Base-by-base conservation (phyloP, 2,113 vertebrate genomes). In the Panthera uncia region DNA sequence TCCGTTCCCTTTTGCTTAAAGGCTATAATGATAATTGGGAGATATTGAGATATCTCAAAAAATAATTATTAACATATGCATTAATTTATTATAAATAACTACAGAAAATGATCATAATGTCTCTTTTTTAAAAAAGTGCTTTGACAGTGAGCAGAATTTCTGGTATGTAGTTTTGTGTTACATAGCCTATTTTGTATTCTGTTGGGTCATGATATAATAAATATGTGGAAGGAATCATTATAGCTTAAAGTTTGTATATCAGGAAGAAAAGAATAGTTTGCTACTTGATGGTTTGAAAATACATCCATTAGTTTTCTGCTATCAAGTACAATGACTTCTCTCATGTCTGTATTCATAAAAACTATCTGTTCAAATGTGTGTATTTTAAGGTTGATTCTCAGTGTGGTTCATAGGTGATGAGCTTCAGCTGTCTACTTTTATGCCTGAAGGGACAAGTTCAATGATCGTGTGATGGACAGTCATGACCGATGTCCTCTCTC, bases 391-490 rank as follows among this genome's bases (percentile, higher is more conserved):
- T 97, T 96, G 94, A 8, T 68, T 83, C 57, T 98, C 94, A 81
- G 61, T 95, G 96, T 98, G 95, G 95, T 93, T 98, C 96, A 74
- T 55, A 96, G 74, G 89, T 97, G 83, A 96, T 86, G 95, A 97
- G 94, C 89, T 97, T 97, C 92, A 83, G 48, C 82, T 98, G 96
- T 97, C 79, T 95, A 97, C 97, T 97, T 98, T 96, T 97, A 61
- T 98, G 61, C 69, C 33, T 94, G 91, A 98, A 97, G 1, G 14
- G 76, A 90, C 95, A 96, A 83, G 84, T 94, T 71, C 79, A 92
- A 86, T 84, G 89, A 85, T 52, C 8, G 78, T 95, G 87, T 93
- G 96, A 97, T 71, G 68, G 69, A 86, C 93, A 91, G 92, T 86
- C 61, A 68, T 90, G 15, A 68, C 78, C 97, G 94, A 97, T 98